Base-by-base conservation (phyloP, 2,888 invertebrate genomes). In the Apamea monoglypha region DNA sequence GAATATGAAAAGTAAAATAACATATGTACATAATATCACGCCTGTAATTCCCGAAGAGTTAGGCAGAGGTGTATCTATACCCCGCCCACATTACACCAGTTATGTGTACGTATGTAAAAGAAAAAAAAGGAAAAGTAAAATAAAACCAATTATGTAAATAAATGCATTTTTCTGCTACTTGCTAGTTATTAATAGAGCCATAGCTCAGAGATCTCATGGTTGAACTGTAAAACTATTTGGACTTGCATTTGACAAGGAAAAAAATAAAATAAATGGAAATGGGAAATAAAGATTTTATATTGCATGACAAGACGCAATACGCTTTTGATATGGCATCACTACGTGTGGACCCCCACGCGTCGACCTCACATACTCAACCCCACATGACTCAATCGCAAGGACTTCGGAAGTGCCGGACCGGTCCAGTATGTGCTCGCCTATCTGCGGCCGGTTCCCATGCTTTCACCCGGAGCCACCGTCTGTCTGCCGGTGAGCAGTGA, bases 391-490 rank as follows among this genome's bases (percentile, higher is more conserved):
- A 64, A 10, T 53, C 25, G 25, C 29, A 29, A n/a, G 77, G 63
- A 63, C 47, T 82, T 63, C 66, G 76, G 76, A 73, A 82, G 85
- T 44, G 40, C 18, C 32, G 8, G 21, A 40, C 18, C 36, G 25
- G 61, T 61, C 64, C 64, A 53, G 56, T 36, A 56, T 69, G 78
- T 66, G 75, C 18, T 29, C 59, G 76, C 16, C 53, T 14, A 56
- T n/a, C 59, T 66, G 40, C 64, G 71, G 32, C 5, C 25, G 12
- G 76, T 71, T 80, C 85, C 78, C 85, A 78, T 40, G 66, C 75
- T 84, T 59, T 82, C 83, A 53, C 83, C 18, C 12, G 74, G 66
- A 78, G 64, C 68, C 61, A 47, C 40, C 47, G n/a, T 12, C 50
- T 40, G 76, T 67, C 86, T 74, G 71, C 32, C 59, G 50, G 69